Evolutionary conservation across 1,140 invertebrate genomes (phyloP).

Genomic region (Archivesica marissinica): DNA sequence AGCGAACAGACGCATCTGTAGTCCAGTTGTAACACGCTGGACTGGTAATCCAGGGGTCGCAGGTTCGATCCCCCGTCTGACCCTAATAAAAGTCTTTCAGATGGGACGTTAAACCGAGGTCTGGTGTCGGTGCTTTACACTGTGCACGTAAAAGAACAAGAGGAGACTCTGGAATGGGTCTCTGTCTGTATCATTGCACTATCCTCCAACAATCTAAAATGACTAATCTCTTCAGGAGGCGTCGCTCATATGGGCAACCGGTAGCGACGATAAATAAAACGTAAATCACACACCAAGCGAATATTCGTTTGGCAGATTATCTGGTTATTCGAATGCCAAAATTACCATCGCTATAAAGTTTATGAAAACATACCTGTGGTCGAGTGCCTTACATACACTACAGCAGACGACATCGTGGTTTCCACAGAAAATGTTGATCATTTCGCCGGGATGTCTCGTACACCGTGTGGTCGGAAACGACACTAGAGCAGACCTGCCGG

Average conservation of each 20-base stretch:
- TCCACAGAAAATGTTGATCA: not conserved
- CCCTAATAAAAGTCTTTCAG: too few species aligned
- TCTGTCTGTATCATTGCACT: too few species aligned
- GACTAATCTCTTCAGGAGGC: not conserved
- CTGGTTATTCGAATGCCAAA: not conserved
- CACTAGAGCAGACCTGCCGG: not conserved
- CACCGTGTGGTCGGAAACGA: not conserved
- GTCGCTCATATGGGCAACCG: not conserved
- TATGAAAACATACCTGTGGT: not conserved
- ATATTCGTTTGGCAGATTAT: not conserved
- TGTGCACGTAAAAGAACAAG: too few species aligned
- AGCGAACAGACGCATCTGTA: too few species aligned
- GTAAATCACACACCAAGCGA: not conserved
- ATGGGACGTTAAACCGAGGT: too few species aligned
- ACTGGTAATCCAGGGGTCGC: too few species aligned
- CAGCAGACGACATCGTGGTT: constrained; percentile 2
- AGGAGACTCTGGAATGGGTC: too few species aligned
- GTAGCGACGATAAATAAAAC: not conserved
- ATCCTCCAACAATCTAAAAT: not conserved
- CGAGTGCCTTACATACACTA: not conserved
- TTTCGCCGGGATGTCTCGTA: not conserved
- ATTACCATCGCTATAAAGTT: not conserved
- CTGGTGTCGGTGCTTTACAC: too few species aligned
- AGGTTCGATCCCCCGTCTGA: too few species aligned
- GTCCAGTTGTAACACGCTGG: too few species aligned